Base-by-base conservation (phyloP, 2,113 vertebrate genomes). In the Ceyx margarethae region DNA sequence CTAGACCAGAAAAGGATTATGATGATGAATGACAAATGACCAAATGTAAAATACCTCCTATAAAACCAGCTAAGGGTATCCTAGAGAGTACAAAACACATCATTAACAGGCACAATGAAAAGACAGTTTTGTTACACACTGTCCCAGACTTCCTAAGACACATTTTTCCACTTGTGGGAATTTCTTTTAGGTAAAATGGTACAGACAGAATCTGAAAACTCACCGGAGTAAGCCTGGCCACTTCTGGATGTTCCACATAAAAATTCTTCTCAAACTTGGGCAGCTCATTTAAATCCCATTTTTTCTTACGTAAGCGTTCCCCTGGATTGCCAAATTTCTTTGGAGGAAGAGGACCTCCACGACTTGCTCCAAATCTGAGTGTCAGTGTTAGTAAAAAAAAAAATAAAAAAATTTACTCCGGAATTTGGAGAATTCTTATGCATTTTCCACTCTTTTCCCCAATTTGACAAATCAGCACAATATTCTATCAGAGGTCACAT, bases 211-310 rank as follows among this genome's bases (percentile, higher is more conserved):
- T 8, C 13, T 14, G 5, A 93, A 54, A 53, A 97, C 97, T 96
- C 97, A 99, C 99, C 35, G 98, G 98, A 91, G 97, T 98, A 93
- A 99, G 96, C 37, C 93, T 98, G 86, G 99, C 98, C 75, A 99
- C 97, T 87, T 99, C 99, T 0, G 98, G 98, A 89, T 99, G 98
- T 84, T 99, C 99, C 46, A 96, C 97, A 9, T 99, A 99, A 91
- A 99, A 99, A 95, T 99, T 99, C 97, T 99, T 99, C 96, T 99
- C 99, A 97, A 99, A 99, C 69, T 99, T 99, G 37, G 99, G 99
- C 45, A 99, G 97, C 60, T 99, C 98, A 33, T 97, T 99, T 74
- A 99, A 96, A 95, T 99, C 99, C 99, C 99, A 99, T 84, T 98
- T 99, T 97, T 99, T 99, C 94, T 99, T 99, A 57, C 98, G 98